Evolutionary conservation across 2,888 invertebrate species (phyloP), one percentile per base, ranked within the genome.

Genomic region (Parnassius mnemosyne): DNA sequence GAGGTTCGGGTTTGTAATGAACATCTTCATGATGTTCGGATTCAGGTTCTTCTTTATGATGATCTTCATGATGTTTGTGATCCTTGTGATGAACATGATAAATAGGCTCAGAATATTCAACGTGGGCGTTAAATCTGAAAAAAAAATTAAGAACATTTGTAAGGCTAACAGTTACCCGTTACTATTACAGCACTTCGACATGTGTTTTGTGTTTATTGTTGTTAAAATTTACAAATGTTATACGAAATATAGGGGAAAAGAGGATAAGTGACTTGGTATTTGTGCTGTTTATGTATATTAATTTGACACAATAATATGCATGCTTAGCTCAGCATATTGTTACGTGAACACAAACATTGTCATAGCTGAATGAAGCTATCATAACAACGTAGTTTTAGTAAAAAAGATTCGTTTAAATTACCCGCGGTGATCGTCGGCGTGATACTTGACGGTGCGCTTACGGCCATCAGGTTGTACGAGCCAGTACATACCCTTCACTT

Each of bases 401-500:
- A 34, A 34, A 34, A 34, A 1, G 34, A 5, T 34, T 34, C 0
- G 34, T 34, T 25, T 44, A 53, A 67, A 77, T 70, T 67, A 93
- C 85, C 93, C 93, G 71, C 81, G 87, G 69, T 93, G 84, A 72
- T 92, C 89, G 74, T 92, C 90, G 70, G 84, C 85, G 65, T 83
- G 80, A 74, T 93, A 93, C 56, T 84, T 86, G 55, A 93, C 92
- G 51, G 84, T 87, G 60, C 93, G 87, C 68, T 87, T 89, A 66
- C 80, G 84, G 70, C 93, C 93, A 68, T 92, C 92, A 13, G 93
- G 92, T 78, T 93, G 87, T 54, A 89, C 73, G 50, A 93, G 83
- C 83, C 92, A 92, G 79, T 93, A 92, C 69, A 82, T 80, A 65
- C 93, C 93, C 66, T 87, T 89, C 16, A 93, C 92, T 66, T 84